These are phyloP conservation scores for Torymus auratus DNA, from an alignment of 2,888 invertebrate genomes.

Conservation along the genomic window DNA sequence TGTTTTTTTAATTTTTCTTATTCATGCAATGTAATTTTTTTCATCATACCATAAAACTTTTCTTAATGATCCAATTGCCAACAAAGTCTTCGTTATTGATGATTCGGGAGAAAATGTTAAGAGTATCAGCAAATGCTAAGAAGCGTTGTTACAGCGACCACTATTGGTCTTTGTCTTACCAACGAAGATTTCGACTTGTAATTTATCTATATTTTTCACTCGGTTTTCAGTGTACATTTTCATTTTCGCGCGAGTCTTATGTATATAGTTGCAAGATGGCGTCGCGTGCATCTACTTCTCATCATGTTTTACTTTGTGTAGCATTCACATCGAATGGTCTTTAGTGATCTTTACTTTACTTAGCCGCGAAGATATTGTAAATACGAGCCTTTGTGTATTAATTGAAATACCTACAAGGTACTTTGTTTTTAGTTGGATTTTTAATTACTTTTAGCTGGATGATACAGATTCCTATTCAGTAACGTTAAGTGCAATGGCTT, in stretches of 20 bases:
- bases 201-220: slow-evolving; percentile 36
- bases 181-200: slow-evolving; percentile 23
- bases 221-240: slow-evolving; percentile 55
- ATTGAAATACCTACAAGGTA: slow-evolving; percentile 33
- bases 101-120: slow-evolving; percentile 20
- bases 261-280: slow-evolving; percentile 51
- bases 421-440: slow-evolving; percentile 36
- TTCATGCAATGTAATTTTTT: neutral
- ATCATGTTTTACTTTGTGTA: slow-evolving; percentile 40
- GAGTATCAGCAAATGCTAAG: neutral
- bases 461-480: slow-evolving; percentile 54
- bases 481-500: slow-evolving; percentile 51
- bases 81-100: slow-evolving; percentile 16
- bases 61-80: slow-evolving; percentile 23
- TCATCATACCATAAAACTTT: neutral
- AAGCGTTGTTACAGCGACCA: slow-evolving; percentile 19
- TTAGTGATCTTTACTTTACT: slow-evolving; percentile 9
- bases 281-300: slow-evolving; percentile 27
- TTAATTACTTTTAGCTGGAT: slow-evolving; percentile 40
- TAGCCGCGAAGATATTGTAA: slow-evolving; percentile 48
- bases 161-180: neutral
- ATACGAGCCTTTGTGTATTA: slow-evolving; percentile 43
- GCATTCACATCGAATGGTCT: slow-evolving; percentile 28
- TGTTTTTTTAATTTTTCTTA: neutral
- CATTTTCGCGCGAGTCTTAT: slow-evolving; percentile 44